Base-by-base conservation (phyloP, 2,797 vertebrate genomes). In the Brotogeris chrysoptera region DNA sequence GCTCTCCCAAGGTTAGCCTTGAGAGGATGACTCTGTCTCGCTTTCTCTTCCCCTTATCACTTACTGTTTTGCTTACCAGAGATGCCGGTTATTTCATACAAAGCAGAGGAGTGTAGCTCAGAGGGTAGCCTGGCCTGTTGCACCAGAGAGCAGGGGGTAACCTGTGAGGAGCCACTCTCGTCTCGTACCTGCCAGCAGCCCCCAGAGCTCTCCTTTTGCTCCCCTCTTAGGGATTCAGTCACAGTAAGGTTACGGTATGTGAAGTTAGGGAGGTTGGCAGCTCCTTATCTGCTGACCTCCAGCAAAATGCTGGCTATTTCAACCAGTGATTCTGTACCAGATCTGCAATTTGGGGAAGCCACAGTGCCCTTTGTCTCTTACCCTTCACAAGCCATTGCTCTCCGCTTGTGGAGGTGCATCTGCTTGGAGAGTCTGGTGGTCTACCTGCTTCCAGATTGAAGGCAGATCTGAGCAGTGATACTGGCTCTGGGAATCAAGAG, bases 241-340 rank as follows among this genome's bases (percentile, higher is more conserved):
- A 17, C 4, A 11, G 46, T 61, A 36, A 64, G 11, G 32, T 64
- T 77, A 77, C 0, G 0, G 24, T 69, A 76, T 32, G 44, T 88
- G 43, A 90, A 87, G 28, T 47, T 49, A 55, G 61, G 53, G 87
- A 49, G 39, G 57, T 61, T 65, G 60, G 84, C 5, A 13, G 61
- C 85, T 82, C 17, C 27, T 81, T 81, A 74, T 71, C 80, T 78
- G 61, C 61, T 72, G 72, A 65, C 43, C 50, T 79, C 57, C 72
- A 88, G 50, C 46, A 72, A 88, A 91, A 78, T 5, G 27, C 47
- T 66, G 55, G 23, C 27, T 78, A 32, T 88, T 88, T 92, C 83
- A 68, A 59, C 43, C 36, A 76, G 25, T 63, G 69, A 79, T 80
- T 90, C 61, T 43, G 4, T 55, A 41, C 74, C 36, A 44, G 34